Evolutionary conservation across 2,888 invertebrate genomes (phyloP).

Genomic region (Ptilodon capucinus): DNA sequence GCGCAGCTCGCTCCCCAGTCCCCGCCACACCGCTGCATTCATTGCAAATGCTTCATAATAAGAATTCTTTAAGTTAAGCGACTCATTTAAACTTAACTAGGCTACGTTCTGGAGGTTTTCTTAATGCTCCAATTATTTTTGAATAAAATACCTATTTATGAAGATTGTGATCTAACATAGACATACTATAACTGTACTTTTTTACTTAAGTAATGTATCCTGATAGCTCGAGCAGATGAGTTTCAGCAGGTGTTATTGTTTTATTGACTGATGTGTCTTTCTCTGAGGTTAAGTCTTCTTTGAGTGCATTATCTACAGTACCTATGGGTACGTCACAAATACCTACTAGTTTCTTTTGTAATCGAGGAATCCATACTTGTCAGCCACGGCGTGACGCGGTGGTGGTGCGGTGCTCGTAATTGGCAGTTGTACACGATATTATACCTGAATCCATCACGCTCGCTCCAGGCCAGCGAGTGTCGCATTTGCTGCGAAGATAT

Average conservation of each 20-base stretch:
- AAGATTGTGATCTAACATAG: conserved; percentile 14
- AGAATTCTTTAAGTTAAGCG: conserved; percentile 52
- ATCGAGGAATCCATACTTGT: neutral
- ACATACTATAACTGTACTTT: conserved; percentile 3
- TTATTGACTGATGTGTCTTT: neutral
- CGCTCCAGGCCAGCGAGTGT: conserved; percentile 1
- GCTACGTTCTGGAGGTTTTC: conserved; percentile 33
- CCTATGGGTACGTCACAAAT: neutral
- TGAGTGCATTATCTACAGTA: neutral
- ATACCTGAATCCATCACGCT: conserved; percentile 1
- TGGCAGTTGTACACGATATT: neutral
- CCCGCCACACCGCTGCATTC: conserved; percentile 26
- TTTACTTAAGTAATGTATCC: neutral
- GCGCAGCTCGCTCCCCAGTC: conserved; percentile 17
- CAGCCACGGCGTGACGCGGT: neutral
- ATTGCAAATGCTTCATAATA: conserved; percentile 52
- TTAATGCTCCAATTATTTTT: conserved; percentile 33
- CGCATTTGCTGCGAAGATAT: conserved; percentile 1
- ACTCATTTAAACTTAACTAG: conserved; percentile 44
- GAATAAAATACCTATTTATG: conserved; percentile 21
- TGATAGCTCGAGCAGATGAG: neutral
- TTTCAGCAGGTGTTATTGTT: neutral
- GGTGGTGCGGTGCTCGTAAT: neutral
- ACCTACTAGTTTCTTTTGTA: neutral
- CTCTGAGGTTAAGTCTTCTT: neutral